A percentile compares a stretch with the other conserved stretches of the same genome.
Evolutionary conservation across 2,888 invertebrate species (phyloP).

Genomic region (Dynastes tityus): DNA sequence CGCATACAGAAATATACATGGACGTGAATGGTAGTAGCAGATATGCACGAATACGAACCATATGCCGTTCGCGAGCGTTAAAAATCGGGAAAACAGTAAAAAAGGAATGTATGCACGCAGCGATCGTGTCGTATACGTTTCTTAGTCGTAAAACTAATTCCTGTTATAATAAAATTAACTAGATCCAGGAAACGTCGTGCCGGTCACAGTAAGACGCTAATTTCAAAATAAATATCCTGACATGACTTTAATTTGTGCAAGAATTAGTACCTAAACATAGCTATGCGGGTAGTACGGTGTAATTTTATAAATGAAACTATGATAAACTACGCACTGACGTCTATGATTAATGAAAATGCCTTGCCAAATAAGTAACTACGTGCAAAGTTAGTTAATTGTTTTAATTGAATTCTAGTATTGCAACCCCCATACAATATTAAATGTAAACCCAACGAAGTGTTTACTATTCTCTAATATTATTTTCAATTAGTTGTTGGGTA

Average conservation of each 20-base stretch:
- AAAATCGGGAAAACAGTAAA: conserved; percentile 20
- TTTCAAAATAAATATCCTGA: conserved; percentile 24
- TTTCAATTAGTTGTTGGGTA: no score
- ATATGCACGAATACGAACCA: conserved; percentile 19
- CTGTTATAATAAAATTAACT: conserved; percentile 40
- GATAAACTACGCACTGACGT: no score
- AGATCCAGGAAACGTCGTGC: conserved; percentile 27
- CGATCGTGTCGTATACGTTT: conserved; percentile 1
- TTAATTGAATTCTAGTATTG: no score
- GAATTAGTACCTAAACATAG: conserved; percentile 8
- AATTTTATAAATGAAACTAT: conserved; percentile 3
- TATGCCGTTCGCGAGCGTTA: conserved; percentile 19
- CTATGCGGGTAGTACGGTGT: neutral
- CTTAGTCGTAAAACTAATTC: conserved; percentile 39
- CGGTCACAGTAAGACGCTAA: conserved; percentile 14
- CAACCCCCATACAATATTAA: no score
- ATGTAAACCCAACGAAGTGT: no score
- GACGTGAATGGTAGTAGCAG: conserved; percentile 3
- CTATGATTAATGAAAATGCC: no score
- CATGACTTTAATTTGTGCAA: neutral
- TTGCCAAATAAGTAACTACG: no score
- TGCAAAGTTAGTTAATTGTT: no score
- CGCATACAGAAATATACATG: neutral
- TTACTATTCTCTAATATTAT: no score
- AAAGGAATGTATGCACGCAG: neutral